Evolutionary conservation across 2,888 invertebrate genomes (phyloP), one percentile per base, ranked within the genome.

Genomic region (Callinectes sapidus): DNA sequence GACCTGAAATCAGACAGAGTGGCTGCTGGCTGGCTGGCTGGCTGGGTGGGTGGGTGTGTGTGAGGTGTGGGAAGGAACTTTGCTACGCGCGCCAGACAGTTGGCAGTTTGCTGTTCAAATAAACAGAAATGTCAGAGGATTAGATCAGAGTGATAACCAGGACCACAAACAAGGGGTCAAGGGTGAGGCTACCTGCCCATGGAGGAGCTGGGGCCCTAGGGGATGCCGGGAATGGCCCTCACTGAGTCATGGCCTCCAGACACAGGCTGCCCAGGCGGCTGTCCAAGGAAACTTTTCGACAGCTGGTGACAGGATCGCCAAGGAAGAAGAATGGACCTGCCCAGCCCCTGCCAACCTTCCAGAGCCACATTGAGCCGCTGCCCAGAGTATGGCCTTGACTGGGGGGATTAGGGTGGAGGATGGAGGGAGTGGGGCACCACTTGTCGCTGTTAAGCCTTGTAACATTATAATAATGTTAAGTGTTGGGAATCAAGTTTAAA

Each of bases 281-380:
- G 48, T 92, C 92, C 18, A 92, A 88, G 54, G 92, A 92, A 39
- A 42, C 54, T n/a, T 92, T 92, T 48, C 90, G 92, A 2, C 77
- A 87, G 77, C 39, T 92, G 39, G 88, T 92, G 16, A 66, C 92
- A 18, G 66, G 87, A 89, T 86, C 42, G 5, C 42, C 13, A 81
- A 90, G 89, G 85, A 88, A 89, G 66, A 89, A 66, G 86, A 81
- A 66, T 66, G n/a, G 23, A 23, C 86, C 55, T 1, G 35, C 66
- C 86, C 18, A 32, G 8, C 88, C 66, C n/a, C 2, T n/a, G 55
- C 48, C 66, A 39, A 54, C 55, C 55, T 87, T 91, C 35, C 32
- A 71, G n/a, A 87, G 42, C 39, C 87, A 91, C 66, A 18, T 87
- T 87, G 32, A 48, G 2, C 14, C 61, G 13, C 35, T 35, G 23